These are phyloP conservation scores for Cliona cf. orientalis DNA, from an alignment of 37 sponge, comb jelly and placozoan species.

Conservation along the genomic window DNA sequence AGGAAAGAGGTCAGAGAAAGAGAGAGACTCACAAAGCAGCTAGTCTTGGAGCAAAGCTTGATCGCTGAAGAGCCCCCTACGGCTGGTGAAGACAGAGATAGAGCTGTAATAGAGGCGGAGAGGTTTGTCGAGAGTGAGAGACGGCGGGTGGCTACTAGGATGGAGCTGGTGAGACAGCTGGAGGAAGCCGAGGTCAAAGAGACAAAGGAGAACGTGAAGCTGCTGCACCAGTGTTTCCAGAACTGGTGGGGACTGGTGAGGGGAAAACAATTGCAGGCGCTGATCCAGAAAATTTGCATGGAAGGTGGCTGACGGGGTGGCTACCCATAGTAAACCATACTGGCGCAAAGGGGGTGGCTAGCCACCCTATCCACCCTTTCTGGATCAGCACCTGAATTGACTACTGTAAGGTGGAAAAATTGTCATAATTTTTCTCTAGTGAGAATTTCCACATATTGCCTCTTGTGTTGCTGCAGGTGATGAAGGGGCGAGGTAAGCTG, in stretches of 20 bases:
- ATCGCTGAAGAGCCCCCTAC: not conserved
- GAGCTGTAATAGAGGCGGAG: constrained; percentile 2
- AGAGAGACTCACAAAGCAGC: not conserved
- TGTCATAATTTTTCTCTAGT: no score
- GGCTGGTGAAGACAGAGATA: no score
- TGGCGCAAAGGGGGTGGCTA: no score
- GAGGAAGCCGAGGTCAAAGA: constrained; percentile 41
- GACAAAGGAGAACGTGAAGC: constrained; percentile 26
- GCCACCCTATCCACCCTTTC: no score
- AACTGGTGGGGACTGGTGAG: constrained; percentile 19
- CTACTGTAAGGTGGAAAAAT: no score
- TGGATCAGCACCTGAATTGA: no score
- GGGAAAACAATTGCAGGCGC: no score
- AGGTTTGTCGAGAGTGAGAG: constrained; percentile 10
- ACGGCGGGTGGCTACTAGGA: constrained; percentile 31
- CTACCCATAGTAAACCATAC: no score
- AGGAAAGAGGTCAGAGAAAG: constrained; percentile 9
- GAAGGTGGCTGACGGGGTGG: no score
- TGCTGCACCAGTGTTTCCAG: constrained; percentile 44
- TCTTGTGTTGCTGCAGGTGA: no score
- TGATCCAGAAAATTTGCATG: no score
- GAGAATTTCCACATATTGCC: no score
- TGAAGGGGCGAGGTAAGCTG: not conserved
- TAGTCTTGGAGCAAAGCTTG: not conserved
- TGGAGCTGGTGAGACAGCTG: constrained; percentile 45